Evolutionary conservation across 2,888 invertebrate species (phyloP).

Genomic region (Amphipyra tragopoginis): DNA sequence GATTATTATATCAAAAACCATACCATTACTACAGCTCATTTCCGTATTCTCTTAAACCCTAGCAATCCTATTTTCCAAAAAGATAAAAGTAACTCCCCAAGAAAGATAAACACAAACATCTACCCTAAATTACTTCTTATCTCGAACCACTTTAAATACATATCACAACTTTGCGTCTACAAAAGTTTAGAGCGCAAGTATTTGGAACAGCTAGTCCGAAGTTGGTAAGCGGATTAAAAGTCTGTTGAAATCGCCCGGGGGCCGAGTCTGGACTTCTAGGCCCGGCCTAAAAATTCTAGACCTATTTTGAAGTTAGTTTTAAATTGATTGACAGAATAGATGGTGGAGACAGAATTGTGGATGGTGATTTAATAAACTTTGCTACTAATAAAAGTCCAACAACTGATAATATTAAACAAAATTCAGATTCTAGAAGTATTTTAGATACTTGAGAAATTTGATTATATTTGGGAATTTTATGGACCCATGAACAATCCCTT

Average conservation of each 20-base stretch:
- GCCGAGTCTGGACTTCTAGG: conserved; percentile 25
- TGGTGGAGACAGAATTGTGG: conserved; percentile 9
- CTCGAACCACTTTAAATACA: conserved; percentile 47
- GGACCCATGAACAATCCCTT: no score
- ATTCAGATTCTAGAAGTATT: neutral
- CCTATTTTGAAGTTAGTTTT: conserved; percentile 24
- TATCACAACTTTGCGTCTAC: conserved; percentile 36
- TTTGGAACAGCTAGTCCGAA: conserved; percentile 37
- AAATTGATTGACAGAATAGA: conserved; percentile 16
- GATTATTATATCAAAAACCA: no score
- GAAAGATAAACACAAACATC: conserved; percentile 15
- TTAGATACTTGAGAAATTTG: no score
- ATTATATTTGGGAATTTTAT: no score
- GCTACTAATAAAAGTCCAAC: no score
- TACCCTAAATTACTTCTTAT: conserved; percentile 31
- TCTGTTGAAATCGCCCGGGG: conserved; percentile 31
- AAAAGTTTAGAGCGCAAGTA: conserved; percentile 34
- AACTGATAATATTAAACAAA: neutral
- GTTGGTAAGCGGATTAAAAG: conserved; percentile 54
- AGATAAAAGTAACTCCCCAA: conserved; percentile 1
- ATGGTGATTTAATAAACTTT: conserved; percentile 2
- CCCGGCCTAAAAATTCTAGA: conserved; percentile 20
- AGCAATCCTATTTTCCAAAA: neutral
- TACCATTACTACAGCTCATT: no score
- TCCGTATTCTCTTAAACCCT: no score